Evolutionary conservation across 2,888 invertebrate genomes (phyloP), one percentile per base, ranked within the genome.

Genomic region (Nomada hirtipes): DNA sequence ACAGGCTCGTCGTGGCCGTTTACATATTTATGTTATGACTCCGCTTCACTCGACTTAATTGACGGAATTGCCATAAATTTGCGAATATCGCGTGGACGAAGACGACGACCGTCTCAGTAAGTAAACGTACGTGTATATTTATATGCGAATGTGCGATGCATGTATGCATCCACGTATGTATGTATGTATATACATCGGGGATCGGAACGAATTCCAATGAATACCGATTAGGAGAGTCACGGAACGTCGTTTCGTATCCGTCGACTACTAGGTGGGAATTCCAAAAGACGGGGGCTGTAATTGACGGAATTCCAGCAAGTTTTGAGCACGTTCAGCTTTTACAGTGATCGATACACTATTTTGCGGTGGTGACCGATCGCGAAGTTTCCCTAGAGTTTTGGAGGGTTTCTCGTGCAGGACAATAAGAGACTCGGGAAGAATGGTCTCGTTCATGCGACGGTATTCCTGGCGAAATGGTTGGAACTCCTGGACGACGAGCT

Each of bases 1-100:
- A 47, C 88, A 88, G 82, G 86, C 89, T 85, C 88, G 89, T 90
- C 89, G 84, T 82, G 81, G 88, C 89, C 88, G 90, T 91, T 93
- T 93, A 93, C 93, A 93, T 93, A 93, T 93, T 93, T 93, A 93
- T 93, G 92, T 93, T 92, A 93, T 92, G 93, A 93, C 91, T 91
- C 88, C 87, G 91, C 87, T 89, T 89, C 91, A 89, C 89, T 92
- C 92, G 92, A 92, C 92, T 92, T 92, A 93, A 93, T 93, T 93
- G 93, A 92, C 91, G 91, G 91, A 92, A 92, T 93, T 92, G 92
- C 91, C 92, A 93, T 93, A 93, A 93, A 93, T 92, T 93, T 92
- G 89, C 91, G 90, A 93, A 92, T 91, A 91, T 91, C 89, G 89
- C 85, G 87, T 84, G 83, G 87, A 85, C 65, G 76, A 70, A 42